These are phyloP conservation scores for Orientallactaga sibirica DNA, from an alignment of 2,797 vertebrate genomes.

Conservation along the genomic window DNA sequence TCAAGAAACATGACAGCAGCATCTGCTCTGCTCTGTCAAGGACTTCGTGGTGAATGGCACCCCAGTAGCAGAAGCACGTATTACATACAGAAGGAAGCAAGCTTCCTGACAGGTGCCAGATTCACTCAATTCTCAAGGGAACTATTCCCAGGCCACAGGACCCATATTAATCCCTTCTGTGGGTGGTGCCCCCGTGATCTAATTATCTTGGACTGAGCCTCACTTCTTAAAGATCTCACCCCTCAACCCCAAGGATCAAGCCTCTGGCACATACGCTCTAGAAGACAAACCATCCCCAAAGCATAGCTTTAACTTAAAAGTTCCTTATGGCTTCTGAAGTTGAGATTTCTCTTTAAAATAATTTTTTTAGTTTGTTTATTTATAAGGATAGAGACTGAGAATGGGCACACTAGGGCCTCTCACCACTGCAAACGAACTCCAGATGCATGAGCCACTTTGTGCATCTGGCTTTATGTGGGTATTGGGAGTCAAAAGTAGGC, in stretches of 20 bases:
- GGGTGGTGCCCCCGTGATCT: neutral
- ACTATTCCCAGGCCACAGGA: neutral
- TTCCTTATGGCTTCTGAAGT: constrained; percentile 3
- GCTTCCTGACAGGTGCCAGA: neutral
- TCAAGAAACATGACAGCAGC: neutral
- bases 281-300: neutral
- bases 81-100: neutral
- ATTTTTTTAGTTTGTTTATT: too few relatives aligned
- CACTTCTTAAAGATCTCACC: neutral
- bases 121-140: neutral
- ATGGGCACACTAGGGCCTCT: too few relatives aligned
- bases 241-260: neutral
- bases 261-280: neutral
- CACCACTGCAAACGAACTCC: too few relatives aligned
- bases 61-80: neutral
- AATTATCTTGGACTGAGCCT: neutral
- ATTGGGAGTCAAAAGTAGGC: too few relatives aligned
- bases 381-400: too few relatives aligned
- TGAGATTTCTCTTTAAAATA: neutral
- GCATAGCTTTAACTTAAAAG: constrained; percentile 5
- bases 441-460: too few relatives aligned
- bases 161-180: neutral
- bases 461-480: too few relatives aligned
- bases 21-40: neutral
- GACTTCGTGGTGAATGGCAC: neutral